Percentiles rank a stretch among this genome's conserved stretches.
Evolutionary conservation across 2,113 vertebrate species (phyloP).

Genomic region (Laterallus jamaicensis): DNA sequence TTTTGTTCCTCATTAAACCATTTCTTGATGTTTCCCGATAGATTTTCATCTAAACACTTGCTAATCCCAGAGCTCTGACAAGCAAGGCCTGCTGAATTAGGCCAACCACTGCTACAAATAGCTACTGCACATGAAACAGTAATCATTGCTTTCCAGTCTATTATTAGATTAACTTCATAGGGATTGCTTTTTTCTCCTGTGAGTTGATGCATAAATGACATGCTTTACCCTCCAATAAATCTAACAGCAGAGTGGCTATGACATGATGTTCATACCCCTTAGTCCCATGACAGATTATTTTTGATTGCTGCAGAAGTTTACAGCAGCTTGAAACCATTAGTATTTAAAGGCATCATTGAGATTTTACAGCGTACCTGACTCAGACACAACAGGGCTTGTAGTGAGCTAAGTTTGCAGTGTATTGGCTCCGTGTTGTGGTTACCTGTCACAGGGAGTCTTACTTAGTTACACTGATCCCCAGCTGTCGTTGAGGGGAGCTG

Average conservation of each 20-base stretch:
- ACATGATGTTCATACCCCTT: constrained; percentile 74
- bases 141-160: constrained; percentile 80
- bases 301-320: constrained; percentile 76
- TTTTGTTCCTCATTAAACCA: constrained; percentile 68
- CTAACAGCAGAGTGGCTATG: constrained; percentile 74
- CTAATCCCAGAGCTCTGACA: constrained; percentile 74
- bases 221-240: constrained; percentile 81
- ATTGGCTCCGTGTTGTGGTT: background rate
- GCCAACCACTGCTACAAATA: constrained; percentile 75
- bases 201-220: constrained; percentile 82
- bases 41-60: constrained; percentile 66
- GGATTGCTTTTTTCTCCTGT: constrained; percentile 79
- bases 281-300: constrained; percentile 77
- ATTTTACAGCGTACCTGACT: constrained; percentile 61
- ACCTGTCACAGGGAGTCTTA: background rate
- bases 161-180: constrained; percentile 83
- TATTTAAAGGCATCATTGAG: constrained; percentile 73
- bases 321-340: constrained; percentile 73
- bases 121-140: constrained; percentile 74
- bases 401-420: background rate
- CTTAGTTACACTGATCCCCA: background rate
- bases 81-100: constrained; percentile 71
- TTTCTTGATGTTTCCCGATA: constrained; percentile 68
- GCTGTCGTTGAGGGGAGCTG: background rate
- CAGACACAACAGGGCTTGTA: background rate